These are phyloP conservation scores for Saturnia pavonia DNA, from an alignment of 2,888 invertebrate genomes.

Conservation along the genomic window DNA sequence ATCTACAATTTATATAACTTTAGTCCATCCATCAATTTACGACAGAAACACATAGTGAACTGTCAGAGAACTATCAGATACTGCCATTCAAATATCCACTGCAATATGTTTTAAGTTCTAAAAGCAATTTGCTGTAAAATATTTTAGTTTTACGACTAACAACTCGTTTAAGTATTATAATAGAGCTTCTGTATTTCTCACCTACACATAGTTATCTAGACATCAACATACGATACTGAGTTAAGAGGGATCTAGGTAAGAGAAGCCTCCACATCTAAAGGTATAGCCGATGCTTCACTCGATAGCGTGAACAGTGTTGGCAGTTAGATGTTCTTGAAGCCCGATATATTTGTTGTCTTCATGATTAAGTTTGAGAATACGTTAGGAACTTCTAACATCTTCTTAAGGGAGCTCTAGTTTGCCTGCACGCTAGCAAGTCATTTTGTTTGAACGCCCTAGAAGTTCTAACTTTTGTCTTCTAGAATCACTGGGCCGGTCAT, in stretches of 20 bases:
- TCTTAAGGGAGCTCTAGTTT: neutral
- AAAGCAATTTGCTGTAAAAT: neutral
- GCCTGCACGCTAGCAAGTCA: neutral
- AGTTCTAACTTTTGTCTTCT: neutral
- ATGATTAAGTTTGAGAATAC: no score
- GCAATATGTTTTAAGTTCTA: neutral
- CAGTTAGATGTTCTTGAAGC: neutral
- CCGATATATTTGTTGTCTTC: no score
- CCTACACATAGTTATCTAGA: neutral
- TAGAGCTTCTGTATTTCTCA: neutral
- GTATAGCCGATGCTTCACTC: neutral
- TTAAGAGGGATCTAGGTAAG: neutral
- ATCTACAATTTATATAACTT: neutral
- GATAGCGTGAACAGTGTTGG: neutral
- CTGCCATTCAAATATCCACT: neutral
- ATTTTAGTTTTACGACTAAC: neutral
- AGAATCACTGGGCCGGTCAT: neutral
- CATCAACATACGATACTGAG: neutral
- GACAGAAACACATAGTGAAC: neutral
- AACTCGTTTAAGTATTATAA: neutral
- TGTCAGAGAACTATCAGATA: neutral
- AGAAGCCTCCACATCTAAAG: neutral
- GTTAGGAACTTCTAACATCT: no score
- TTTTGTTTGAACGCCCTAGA: neutral
- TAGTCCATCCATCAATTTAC: neutral